Evolutionary conservation across 2,797 vertebrate species (phyloP).

Genomic region (Potorous gilbertii): DNA sequence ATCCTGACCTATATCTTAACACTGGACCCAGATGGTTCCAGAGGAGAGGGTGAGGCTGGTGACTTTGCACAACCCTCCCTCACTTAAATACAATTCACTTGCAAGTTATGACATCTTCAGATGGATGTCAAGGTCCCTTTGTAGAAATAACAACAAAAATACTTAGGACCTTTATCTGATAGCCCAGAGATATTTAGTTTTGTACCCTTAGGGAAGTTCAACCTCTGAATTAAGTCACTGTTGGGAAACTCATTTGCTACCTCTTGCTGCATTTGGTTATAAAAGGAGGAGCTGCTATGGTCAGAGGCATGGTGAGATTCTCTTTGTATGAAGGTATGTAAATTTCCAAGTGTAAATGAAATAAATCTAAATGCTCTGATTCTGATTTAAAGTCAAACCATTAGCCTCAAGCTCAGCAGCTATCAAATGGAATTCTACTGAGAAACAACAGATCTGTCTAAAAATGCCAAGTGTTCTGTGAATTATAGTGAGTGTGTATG

Average conservation of each 20-base stretch:
- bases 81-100: not conserved
- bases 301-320: constrained; percentile 42
- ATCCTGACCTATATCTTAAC: not conserved
- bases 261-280: constrained; percentile 19
- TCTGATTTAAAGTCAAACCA: constrained; percentile 67
- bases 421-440: constrained; percentile 15
- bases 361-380: constrained; percentile 57
- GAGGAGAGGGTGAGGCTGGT: not conserved
- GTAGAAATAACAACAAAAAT: not conserved
- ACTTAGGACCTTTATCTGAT: constrained; percentile 32
- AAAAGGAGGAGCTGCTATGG: constrained; percentile 54
- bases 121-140: not conserved
- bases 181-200: constrained; percentile 10
- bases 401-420: constrained; percentile 49
- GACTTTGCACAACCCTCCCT: not conserved
- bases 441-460: constrained; percentile 79
- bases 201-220: not conserved
- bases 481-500: constrained; percentile 63
- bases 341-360: constrained; percentile 65
- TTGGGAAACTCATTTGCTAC: not conserved
- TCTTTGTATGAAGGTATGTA: constrained; percentile 51
- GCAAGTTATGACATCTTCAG: not conserved
- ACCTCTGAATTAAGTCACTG: not conserved
- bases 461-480: constrained; percentile 71
- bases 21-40: not conserved